Evolutionary conservation across 2,888 invertebrate genomes (phyloP).

Genomic region (Hanleya hanleyi): DNA sequence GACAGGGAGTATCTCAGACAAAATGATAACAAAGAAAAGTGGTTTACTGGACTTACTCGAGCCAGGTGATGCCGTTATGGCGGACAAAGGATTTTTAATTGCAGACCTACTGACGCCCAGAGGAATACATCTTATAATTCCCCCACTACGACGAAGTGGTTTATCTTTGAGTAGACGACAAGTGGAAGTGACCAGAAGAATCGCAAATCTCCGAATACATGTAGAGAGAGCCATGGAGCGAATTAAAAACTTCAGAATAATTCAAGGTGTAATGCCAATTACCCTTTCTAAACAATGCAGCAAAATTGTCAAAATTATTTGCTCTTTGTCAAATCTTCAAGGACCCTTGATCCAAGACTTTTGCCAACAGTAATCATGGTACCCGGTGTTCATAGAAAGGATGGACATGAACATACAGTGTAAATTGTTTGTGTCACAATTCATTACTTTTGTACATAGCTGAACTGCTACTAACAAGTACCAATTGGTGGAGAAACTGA

Average conservation of each 20-base stretch:
- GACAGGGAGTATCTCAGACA: conserved; percentile 36
- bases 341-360: too few relatives aligned
- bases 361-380: too few relatives aligned
- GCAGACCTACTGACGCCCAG: conserved; percentile 25
- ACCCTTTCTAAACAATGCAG: neutral
- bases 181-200: conserved; percentile 21
- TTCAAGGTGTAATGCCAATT: conserved; percentile 11
- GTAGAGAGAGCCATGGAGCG: conserved; percentile 23
- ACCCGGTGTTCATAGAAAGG: too few relatives aligned
- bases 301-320: too few relatives aligned
- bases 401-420: too few relatives aligned
- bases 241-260: conserved; percentile 26
- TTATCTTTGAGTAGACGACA: conserved; percentile 20
- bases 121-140: conserved; percentile 28
- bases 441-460: too few relatives aligned
- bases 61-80: conserved; percentile 40
- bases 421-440: too few relatives aligned
- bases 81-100: conserved; percentile 40
- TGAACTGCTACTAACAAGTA: too few relatives aligned
- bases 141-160: conserved; percentile 25
- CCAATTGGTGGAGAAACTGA: too few relatives aligned
- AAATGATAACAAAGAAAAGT: conserved; percentile 25
- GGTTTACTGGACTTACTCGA: conserved; percentile 34
- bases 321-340: too few relatives aligned
- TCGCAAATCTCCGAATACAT: conserved; percentile 27